Conservation (phyloP, 2,888 invertebrate species). For the Tiliacea citrago region DNA sequence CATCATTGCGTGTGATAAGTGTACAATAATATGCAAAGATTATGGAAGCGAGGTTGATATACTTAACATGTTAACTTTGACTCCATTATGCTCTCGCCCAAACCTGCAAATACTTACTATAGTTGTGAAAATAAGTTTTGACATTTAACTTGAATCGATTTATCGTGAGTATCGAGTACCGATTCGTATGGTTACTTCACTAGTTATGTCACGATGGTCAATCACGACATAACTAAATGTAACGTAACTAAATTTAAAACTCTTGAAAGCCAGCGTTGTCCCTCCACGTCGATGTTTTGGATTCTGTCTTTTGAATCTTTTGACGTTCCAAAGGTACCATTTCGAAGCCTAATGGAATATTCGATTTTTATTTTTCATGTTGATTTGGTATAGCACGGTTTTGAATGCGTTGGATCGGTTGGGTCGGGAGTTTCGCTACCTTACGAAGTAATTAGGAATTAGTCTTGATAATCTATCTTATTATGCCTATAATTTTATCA, state of each 20-base stretch:
- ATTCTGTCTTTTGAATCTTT: background rate
- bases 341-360: background rate
- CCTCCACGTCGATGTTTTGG: background rate
- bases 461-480: background rate
- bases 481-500: too few relatives aligned
- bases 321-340: background rate
- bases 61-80: background rate
- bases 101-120: too few relatives aligned
- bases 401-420: background rate
- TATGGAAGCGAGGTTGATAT: conserved; percentile 4
- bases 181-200: too few relatives aligned
- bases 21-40: conserved; percentile 27
- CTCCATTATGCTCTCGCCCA: background rate
- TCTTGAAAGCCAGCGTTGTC: background rate
- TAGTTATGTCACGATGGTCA: too few relatives aligned
- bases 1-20: conserved; percentile 46
- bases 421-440: background rate
- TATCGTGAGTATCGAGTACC: too few relatives aligned
- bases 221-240: too few relatives aligned
- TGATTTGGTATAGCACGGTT: background rate
- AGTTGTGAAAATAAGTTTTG: too few relatives aligned
- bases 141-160: too few relatives aligned
- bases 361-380: background rate
- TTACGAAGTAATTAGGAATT: background rate
- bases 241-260: too few relatives aligned